Base-by-base conservation (phyloP, 2,797 vertebrate species). In the Lagodon rhomboides region DNA sequence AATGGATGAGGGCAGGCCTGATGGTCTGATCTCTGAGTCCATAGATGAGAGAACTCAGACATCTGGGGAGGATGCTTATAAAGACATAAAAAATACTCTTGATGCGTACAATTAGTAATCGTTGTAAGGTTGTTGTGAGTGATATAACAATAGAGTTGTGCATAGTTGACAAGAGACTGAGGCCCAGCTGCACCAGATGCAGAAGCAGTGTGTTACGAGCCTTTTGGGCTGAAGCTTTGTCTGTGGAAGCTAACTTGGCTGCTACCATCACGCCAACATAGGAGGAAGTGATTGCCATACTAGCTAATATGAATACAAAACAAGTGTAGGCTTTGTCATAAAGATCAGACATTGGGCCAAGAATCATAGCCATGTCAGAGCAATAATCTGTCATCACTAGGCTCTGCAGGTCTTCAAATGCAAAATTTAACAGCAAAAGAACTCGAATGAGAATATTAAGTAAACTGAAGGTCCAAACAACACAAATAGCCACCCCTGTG, bases 21-120 rank as follows among this genome's bases (percentile, higher is more conserved):
- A 93, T 87, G n/a, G 43, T 77, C 18, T 82, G 61, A 50, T 92
- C 90, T 82, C 86, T 87, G n/a, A 92, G 68, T 1, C 85, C 91
- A 43, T 93, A 92, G 44, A 92, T 86, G 0, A 92, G 77, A 25
- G 77, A 58, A 18, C 79, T 88, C 20, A 92, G 68, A 73, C 90
- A 90, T 43, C 81, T 84, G 18, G 91, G 90, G 0, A 90, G 3
- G 10, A 91, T 22, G 12, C 66, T 7, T 7, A 83, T 11, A 4
- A 13, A 60, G 3, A 91, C 51, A 23, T 89, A 87, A 0, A 87
- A 2, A 18, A 85, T 11, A 30, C 9, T 73, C 2, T 73, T 30
- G 3, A 85, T 0, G 0, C 60, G 76, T 1, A 70, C 10, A 16
- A 81, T 2, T 1, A 54, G 0, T 16, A 66, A 1, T 3, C 50